phyloP scores from a whole-genome alignment of 2,888 invertebrate species.

The Teleogryllus oceanicus region DNA sequence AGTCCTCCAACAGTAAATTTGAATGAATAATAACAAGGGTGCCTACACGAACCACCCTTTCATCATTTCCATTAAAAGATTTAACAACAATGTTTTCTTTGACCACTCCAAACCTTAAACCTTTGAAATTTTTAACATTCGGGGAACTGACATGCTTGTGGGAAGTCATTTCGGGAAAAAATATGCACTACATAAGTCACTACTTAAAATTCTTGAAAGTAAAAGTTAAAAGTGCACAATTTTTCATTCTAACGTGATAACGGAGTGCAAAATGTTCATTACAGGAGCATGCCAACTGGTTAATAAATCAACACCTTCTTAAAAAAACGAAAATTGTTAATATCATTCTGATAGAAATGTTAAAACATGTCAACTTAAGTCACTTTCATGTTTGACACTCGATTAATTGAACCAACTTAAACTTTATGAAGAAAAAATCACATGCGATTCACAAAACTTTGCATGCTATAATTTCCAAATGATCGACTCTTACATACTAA shows the following conservation, averaged over 20 bases:
- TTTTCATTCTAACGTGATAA: conserved; percentile 25
- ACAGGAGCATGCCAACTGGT: neutral
- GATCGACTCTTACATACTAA: conserved; percentile 18
- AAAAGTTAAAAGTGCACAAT: conserved; percentile 18
- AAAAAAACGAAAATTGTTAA: neutral
- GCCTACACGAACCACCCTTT: neutral
- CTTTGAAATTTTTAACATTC: conserved; percentile 12
- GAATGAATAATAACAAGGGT: neutral
- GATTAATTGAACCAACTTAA: neutral
- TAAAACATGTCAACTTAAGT: neutral
- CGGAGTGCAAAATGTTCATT: neutral
- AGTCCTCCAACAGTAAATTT: neutral
- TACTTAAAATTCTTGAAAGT: neutral
- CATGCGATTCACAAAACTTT: neutral
- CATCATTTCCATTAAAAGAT: neutral
- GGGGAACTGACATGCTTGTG: neutral
- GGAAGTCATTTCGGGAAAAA: neutral
- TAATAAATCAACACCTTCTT: neutral
- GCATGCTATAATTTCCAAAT: conserved; percentile 11
- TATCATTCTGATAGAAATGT: neutral
- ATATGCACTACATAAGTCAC: neutral
- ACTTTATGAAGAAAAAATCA: neutral
- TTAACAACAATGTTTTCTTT: conserved; percentile 23
- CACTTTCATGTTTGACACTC: neutral
- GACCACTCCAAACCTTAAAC: neutral